Evolutionary conservation across 2,797 vertebrate species (phyloP).

Genomic region (Aselliscus stoliczkanus): DNA sequence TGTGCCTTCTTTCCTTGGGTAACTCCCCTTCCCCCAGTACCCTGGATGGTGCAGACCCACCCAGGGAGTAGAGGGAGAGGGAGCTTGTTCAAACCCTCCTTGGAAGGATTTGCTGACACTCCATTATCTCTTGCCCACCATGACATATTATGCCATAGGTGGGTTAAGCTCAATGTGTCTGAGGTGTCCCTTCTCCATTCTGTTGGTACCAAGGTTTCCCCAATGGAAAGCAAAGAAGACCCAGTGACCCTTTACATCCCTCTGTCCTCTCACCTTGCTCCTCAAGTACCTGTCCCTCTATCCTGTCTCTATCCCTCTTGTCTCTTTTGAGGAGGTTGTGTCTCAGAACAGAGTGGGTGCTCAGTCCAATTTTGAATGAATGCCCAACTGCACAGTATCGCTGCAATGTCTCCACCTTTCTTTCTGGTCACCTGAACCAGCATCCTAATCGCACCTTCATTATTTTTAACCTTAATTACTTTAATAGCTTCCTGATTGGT

Average conservation of each 20-base stretch:
- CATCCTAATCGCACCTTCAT: not conserved
- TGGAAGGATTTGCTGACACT: not conserved
- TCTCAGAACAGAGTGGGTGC: not conserved
- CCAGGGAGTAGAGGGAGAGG: fast-evolving
- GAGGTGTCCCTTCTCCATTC: not conserved
- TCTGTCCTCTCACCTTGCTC: not conserved
- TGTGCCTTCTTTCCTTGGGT: not conserved
- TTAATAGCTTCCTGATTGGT: not conserved
- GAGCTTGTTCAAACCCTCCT: not conserved
- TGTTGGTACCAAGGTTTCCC: not conserved
- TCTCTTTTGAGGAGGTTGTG: not conserved
- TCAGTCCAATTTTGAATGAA: not conserved
- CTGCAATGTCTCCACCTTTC: not conserved
- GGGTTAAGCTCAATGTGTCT: not conserved
- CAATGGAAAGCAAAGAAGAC: not conserved
- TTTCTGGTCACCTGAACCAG: not conserved
- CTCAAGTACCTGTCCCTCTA: not conserved
- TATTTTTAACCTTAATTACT: not conserved
- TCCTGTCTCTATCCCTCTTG: not conserved
- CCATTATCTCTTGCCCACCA: fast-evolving
- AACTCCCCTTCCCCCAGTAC: not conserved
- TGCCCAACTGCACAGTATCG: not conserved
- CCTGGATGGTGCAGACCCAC: not conserved
- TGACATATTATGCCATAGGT: not conserved
- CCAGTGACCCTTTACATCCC: not conserved